Evolutionary conservation across 2,113 vertebrate species (phyloP).

Genomic region (Plecotus auritus): DNA sequence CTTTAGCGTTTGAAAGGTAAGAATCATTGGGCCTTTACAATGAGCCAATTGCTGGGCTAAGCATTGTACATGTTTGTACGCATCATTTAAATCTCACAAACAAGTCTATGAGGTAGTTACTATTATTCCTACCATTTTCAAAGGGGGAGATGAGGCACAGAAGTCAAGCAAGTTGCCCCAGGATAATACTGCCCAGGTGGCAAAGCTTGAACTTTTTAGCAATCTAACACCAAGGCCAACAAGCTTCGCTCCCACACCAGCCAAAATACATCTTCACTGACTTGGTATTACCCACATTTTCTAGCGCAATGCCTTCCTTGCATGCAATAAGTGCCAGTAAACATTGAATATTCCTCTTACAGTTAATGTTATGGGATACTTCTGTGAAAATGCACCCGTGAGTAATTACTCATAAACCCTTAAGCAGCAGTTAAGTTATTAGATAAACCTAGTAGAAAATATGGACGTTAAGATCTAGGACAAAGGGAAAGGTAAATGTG

Average conservation of each 20-base stretch:
- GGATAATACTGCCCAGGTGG: background rate
- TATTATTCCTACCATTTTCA: background rate
- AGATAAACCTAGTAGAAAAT: background rate
- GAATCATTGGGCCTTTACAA: background rate
- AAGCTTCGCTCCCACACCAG: background rate
- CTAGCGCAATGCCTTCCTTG: background rate
- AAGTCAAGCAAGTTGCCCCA: background rate
- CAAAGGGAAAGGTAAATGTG: background rate
- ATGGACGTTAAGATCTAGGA: background rate
- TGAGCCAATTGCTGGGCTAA: background rate
- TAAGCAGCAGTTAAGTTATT: background rate
- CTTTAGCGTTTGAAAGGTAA: background rate
- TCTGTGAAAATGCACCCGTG: background rate
- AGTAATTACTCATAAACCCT: background rate
- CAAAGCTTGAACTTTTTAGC: background rate
- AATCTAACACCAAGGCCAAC: background rate
- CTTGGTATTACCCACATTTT: background rate
- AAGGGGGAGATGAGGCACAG: background rate
- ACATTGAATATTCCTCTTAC: background rate
- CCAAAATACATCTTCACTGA: too few species aligned
- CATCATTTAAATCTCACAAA: background rate
- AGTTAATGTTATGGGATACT: background rate
- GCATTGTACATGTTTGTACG: background rate
- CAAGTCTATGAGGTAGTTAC: background rate
- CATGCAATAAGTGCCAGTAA: background rate